Evolutionary conservation across 2,888 invertebrate species (phyloP).

Genomic region (Himalopsyche japonica): DNA sequence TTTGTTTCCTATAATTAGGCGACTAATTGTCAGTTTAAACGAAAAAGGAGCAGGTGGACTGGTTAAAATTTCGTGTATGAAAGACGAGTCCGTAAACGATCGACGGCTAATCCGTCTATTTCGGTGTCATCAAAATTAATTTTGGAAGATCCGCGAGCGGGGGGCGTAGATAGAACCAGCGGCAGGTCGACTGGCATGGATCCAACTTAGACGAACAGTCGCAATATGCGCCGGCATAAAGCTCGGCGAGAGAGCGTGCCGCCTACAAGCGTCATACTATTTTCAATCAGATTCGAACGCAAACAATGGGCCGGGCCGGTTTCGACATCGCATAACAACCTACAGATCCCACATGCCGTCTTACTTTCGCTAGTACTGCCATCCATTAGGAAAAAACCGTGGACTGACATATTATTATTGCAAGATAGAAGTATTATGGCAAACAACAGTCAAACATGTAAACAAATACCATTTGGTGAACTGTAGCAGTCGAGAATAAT

Average conservation of each 20-base stretch:
- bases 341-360: background rate
- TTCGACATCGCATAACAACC: background rate
- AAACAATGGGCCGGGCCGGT: background rate
- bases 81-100: background rate
- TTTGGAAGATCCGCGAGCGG: slow-evolving; percentile 21
- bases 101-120: background rate
- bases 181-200: slow-evolving; percentile 4
- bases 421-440: no score
- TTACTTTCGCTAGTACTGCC: background rate
- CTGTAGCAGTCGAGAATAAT: no score
- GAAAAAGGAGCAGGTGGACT: background rate
- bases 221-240: background rate
- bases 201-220: slow-evolving; percentile 13
- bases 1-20: background rate
- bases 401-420: background rate
- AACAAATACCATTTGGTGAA: no score
- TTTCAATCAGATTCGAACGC: background rate
- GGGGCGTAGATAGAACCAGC: background rate
- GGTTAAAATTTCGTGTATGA: background rate
- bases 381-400: background rate
- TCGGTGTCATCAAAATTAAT: slow-evolving; percentile 17
- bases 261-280: background rate
- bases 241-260: background rate
- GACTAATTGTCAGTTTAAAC: background rate
- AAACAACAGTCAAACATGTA: no score